A percentile compares a stretch with the other conserved stretches of the same genome.
These are phyloP conservation scores for Garrulus glandarius DNA, from an alignment of 2,797 vertebrate species.

Conservation along the genomic window DNA sequence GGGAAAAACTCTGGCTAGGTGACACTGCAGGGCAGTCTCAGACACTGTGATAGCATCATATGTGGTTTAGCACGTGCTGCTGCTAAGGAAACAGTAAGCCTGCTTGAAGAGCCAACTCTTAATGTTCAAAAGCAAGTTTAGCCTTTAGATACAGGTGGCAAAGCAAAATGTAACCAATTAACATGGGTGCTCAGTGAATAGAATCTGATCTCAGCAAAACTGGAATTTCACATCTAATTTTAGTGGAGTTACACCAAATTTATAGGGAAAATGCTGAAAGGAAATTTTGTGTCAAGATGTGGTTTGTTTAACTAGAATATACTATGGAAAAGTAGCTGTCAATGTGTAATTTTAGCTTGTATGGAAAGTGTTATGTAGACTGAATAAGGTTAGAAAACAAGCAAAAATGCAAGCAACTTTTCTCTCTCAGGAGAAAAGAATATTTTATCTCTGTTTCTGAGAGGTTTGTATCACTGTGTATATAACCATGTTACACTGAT, in stretches of 20 bases:
- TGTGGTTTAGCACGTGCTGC: background rate
- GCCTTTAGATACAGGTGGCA: background rate
- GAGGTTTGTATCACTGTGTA: background rate
- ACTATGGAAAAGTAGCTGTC: background rate
- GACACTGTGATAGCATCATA: background rate
- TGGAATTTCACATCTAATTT: background rate
- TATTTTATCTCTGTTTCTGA: background rate
- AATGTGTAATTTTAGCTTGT: background rate
- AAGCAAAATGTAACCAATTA: background rate
- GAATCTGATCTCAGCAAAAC: background rate
- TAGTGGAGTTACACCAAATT: background rate
- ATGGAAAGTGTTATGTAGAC: background rate
- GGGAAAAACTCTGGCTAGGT: background rate
- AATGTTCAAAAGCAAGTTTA: background rate
- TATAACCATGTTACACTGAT: background rate
- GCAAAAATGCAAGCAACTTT: background rate
- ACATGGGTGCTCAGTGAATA: background rate
- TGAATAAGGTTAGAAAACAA: background rate
- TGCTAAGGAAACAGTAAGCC: background rate
- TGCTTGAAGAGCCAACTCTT: background rate
- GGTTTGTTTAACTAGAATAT: background rate
- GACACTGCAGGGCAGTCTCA: background rate
- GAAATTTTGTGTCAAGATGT: background rate
- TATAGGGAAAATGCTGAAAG: background rate
- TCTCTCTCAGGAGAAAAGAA: background rate